These are phyloP conservation scores for Liopterus haemorrhoidalis DNA, from an alignment of 2,888 invertebrate genomes.

Conservation along the genomic window DNA sequence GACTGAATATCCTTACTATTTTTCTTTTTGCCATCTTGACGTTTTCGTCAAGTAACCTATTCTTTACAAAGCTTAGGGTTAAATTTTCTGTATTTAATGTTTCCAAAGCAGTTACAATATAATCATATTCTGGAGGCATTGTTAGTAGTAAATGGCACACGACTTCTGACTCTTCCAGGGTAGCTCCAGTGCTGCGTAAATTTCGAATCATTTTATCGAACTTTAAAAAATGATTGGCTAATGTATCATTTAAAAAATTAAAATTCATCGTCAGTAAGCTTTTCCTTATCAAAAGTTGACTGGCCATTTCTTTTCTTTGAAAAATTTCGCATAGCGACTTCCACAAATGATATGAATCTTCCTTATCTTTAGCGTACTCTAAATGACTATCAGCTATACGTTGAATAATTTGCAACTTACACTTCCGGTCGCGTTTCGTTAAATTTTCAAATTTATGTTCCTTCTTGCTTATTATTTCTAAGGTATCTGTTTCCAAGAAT, in stretches of 20 bases:
- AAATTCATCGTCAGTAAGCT: conserved; percentile 24
- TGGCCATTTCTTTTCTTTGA: conserved; percentile 31
- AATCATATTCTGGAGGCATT: conserved; percentile 29
- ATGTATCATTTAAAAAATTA: conserved; percentile 15
- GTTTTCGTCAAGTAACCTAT: conserved; percentile 29
- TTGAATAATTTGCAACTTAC: conserved; percentile 32
- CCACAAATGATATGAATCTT: conserved; percentile 32
- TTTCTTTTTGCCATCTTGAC: too few species aligned
- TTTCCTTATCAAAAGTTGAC: conserved; percentile 31
- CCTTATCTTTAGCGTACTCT: conserved; percentile 34
- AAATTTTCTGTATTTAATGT: conserved; percentile 22
- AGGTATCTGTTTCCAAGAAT: too few species aligned
- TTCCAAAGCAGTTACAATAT: conserved; percentile 32
- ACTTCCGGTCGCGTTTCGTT: conserved; percentile 25
- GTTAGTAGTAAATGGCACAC: conserved; percentile 30
- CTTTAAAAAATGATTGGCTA: conserved; percentile 28
- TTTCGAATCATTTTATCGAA: conserved; percentile 33
- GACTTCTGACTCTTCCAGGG: conserved; percentile 25
- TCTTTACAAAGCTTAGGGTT: conserved; percentile 30
- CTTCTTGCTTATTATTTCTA: conserved; percentile 7
- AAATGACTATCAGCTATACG: conserved; percentile 33
- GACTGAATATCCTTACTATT: too few species aligned
- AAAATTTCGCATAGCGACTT: conserved; percentile 27
- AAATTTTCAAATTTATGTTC: conserved; percentile 1
- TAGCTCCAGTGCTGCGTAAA: conserved; percentile 30